Base-by-base conservation (phyloP, 2,113 vertebrate species). In the Leucoraja erinaceus region DNA sequence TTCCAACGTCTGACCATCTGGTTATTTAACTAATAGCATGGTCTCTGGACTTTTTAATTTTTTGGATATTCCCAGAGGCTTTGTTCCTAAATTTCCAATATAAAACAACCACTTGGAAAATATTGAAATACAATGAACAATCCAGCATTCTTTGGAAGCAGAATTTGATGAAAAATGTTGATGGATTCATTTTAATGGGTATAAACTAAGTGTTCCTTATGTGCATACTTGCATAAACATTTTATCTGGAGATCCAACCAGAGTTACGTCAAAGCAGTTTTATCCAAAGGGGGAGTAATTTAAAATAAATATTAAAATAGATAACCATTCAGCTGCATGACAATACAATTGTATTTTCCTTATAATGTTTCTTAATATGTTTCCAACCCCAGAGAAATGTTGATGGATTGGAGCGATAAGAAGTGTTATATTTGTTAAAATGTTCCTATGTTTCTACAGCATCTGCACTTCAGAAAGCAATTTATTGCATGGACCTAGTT, bases 1-100 rank as follows among this genome's bases (percentile, higher is more conserved):
- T 61, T 88, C 56, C 84, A 88, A 66, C 12, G 12, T 61, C 84
- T 63, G 59, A 88, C 59, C 84, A 66, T 63, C 84, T 88, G 84
- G 25, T 63, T 66, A 61, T 11, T 88, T 63, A 31, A 31, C 18
- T 14, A 6, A 25, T 63, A 31, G 83, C 4, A 86, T 59, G 10
- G 11, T 63, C 31, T 5, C 56, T 88, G n/a, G 28, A 5, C 22
- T 38, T 54, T 81, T 14, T 61, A 31, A 63, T 16, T 33, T 28
- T 11, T 22, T 88, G 61, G 61, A 63, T 59, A 63, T 28, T 5
- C 28, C 84, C 56, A 63, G 12, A 88, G 84, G 14, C 10, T 31
- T 88, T 63, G 61, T 63, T 63, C 61, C 28, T 61, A n/a, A 14
- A 86, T 28, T 9, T 86, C 22, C 18, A 86, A 59, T 61, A 86